phyloP scores from a whole-genome alignment of 1,140 invertebrate genomes.

The Diabrotica undecimpunctata region DNA sequence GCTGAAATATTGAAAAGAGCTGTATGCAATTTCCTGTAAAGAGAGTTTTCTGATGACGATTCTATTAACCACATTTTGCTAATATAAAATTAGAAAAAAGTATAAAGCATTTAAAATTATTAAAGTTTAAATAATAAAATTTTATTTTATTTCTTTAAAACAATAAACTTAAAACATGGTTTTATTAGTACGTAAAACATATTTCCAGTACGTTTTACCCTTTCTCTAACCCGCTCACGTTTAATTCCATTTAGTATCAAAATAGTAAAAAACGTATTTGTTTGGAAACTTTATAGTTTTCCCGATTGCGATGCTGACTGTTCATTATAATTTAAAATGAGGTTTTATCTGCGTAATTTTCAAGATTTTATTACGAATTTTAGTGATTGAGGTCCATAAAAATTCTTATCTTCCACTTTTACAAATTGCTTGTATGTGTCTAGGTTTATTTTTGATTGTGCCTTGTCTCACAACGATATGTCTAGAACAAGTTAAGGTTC shows the following conservation, averaged over 20 bases:
- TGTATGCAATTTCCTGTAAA: too few relatives aligned
- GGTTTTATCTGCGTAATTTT: not conserved
- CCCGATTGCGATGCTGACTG: not conserved
- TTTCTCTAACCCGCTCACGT: not conserved
- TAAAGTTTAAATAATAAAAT: too few relatives aligned
- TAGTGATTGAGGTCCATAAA: not conserved
- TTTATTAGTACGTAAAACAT: too few relatives aligned
- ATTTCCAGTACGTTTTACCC: too few relatives aligned
- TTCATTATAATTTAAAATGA: conserved; percentile 3
- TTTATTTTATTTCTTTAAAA: too few relatives aligned
- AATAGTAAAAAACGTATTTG: not conserved
- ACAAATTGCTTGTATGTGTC: not conserved
- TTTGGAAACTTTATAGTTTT: conserved; percentile 1
- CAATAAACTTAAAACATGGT: too few relatives aligned
- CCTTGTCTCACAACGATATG: not conserved
- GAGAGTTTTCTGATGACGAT: too few relatives aligned
- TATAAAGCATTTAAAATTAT: too few relatives aligned
- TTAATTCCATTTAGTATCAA: not conserved
- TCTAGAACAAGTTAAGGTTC: not conserved
- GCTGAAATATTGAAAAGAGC: too few relatives aligned
- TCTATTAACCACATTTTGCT: too few relatives aligned
- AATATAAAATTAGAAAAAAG: too few relatives aligned
- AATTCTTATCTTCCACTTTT: not conserved
- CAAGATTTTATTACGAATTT: conserved; percentile 1
- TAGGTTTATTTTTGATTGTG: not conserved